A percentile compares a stretch with the other conserved stretches of the same genome.
Evolutionary conservation across 2,113 vertebrate genomes (phyloP).

Genomic region (Notiomystis cincta): DNA sequence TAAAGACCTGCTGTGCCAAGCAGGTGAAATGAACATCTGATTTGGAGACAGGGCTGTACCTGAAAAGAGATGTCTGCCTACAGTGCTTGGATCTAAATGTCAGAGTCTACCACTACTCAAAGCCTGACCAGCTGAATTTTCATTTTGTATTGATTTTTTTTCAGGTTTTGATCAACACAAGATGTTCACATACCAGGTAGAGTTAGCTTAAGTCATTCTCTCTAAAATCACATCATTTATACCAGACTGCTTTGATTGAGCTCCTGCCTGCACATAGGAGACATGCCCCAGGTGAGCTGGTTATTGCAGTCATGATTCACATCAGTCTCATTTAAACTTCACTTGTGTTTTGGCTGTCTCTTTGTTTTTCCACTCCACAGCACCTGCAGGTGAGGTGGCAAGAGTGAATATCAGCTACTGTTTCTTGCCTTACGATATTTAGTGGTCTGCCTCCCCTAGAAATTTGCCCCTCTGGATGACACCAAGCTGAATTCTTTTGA

Average conservation of each 20-base stretch:
- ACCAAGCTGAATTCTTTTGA: not conserved
- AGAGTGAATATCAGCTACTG: not conserved
- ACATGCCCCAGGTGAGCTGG: conserved; percentile 14
- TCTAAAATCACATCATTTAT: not conserved
- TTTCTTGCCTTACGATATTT: not conserved
- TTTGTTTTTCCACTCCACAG: not conserved
- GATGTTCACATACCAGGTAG: not conserved
- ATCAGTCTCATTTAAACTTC: conserved; percentile 8
- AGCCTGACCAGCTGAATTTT: not conserved
- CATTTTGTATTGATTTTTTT: conserved; percentile 7
- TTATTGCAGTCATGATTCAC: conserved; percentile 55
- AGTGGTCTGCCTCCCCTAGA: not conserved
- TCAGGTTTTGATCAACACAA: not conserved
- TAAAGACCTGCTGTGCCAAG: not conserved
- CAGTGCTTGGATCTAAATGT: not conserved
- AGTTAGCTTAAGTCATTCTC: not conserved
- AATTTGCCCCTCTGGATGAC: not conserved
- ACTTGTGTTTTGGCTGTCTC: not conserved
- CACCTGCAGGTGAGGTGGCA: not conserved
- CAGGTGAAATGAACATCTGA: not conserved
- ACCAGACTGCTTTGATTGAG: conserved; percentile 15
- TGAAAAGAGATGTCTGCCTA: not conserved
- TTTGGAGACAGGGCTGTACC: not conserved
- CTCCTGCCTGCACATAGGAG: not conserved
- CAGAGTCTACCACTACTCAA: not conserved